These are phyloP conservation scores for Thumatha senex DNA, from an alignment of 2,888 invertebrate species.

Conservation along the genomic window DNA sequence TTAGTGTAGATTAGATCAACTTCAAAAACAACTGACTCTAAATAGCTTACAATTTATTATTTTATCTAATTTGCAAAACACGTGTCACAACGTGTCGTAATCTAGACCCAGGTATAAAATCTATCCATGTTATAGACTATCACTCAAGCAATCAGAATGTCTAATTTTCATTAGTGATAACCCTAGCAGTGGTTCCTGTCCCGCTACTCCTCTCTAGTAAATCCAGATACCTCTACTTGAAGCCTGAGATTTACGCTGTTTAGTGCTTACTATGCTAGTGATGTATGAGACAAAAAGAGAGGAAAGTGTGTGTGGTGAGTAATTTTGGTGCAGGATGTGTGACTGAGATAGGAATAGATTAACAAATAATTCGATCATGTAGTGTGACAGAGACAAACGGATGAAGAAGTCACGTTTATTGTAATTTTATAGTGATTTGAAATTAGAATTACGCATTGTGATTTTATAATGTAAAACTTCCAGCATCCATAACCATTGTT, in stretches of 20 bases:
- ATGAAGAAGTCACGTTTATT: constrained; percentile 5
- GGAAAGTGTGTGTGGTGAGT: constrained; percentile 19
- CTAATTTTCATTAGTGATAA: neutral
- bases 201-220: constrained; percentile 20
- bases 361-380: neutral
- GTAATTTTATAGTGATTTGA: constrained; percentile 1
- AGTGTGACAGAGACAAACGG: constrained; percentile 2
- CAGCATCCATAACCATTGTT: no score
- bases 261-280: constrained; percentile 28
- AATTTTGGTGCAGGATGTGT: constrained; percentile 24
- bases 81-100: no score
- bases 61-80: no score
- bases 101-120: no score
- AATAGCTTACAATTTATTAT: no score
- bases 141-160: no score
- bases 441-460: neutral
- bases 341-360: neutral
- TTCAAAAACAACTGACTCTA: neutral
- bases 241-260: constrained; percentile 36
- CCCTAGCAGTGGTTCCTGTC: constrained; percentile 15
- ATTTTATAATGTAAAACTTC: neutral
- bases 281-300: constrained; percentile 30
- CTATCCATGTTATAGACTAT: no score
- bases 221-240: constrained; percentile 40
- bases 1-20: no score